Evolutionary conservation across 1,140 invertebrate species (phyloP).

Genomic region (Heliothis subflexa): DNA sequence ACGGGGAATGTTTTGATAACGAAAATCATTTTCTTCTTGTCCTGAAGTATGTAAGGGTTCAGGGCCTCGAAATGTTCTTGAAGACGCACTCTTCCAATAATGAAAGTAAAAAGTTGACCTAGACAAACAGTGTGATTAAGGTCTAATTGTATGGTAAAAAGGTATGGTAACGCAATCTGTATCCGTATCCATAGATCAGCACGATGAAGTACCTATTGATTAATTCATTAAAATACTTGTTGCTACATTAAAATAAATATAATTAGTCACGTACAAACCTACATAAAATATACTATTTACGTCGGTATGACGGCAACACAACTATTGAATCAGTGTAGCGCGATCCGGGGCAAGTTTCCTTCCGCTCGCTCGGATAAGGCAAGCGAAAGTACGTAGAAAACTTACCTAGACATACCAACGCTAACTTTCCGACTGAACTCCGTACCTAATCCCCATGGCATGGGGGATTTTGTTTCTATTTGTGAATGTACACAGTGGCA

Average conservation of each 20-base stretch:
- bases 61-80: neutral
- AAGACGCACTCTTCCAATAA: neutral
- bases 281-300: neutral
- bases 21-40: constrained; percentile 28
- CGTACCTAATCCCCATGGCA: constrained; percentile 24
- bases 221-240: too few relatives aligned
- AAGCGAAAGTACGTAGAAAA: constrained; percentile 38
- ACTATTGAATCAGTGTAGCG: constrained; percentile 25
- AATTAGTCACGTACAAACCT: neutral
- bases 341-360: constrained; percentile 36
- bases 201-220: too few relatives aligned
- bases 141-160: too few relatives aligned
- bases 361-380: constrained; percentile 30
- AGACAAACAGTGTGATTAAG: neutral
- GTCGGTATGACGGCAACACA: constrained; percentile 10
- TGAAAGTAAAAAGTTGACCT: neutral
- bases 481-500: neutral
- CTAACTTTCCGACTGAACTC: constrained; percentile 21
- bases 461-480: constrained; percentile 15
- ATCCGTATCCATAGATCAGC: too few relatives aligned
- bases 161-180: too few relatives aligned
- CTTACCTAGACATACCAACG: constrained; percentile 34
- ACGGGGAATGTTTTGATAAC: neutral
- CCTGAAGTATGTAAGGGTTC: neutral
- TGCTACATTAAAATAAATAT: neutral